Conservation (phyloP, 2,113 vertebrate genomes). For the Coptodon bakossiorum region DNA sequence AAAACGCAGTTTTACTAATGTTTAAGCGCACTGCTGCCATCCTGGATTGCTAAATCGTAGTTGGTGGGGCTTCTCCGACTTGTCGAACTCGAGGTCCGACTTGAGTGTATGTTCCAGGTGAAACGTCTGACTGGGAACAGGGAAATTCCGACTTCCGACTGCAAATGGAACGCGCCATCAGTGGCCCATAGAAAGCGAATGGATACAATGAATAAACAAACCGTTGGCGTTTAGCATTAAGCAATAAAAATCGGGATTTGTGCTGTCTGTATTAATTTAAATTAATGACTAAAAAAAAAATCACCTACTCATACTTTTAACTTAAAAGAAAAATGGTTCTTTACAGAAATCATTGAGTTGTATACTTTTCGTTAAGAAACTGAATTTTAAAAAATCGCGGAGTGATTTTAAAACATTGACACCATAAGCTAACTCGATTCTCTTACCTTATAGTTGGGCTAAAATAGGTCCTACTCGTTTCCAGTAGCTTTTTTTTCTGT, state of each 20-base stretch:
- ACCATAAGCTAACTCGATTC: neutral
- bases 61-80: neutral
- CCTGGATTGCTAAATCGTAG: neutral
- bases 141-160: neutral
- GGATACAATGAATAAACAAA: neutral
- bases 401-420: neutral
- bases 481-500: neutral
- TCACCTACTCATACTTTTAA: neutral
- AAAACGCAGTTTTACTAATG: neutral
- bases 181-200: neutral
- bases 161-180: neutral
- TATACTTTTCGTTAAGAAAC: neutral
- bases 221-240: neutral
- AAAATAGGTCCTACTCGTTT: neutral
- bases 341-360: neutral
- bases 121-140: neutral
- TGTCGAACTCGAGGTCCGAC: accelerated
- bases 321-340: neutral
- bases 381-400: neutral
- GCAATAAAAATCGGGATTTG: neutral
- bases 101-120: neutral
- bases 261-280: neutral
- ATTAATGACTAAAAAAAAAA: neutral
- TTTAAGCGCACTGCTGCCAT: neutral
- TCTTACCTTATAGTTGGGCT: neutral